Evolutionary conservation across 2,113 vertebrate species (phyloP).

Genomic region (Todiramphus saurophagus): DNA sequence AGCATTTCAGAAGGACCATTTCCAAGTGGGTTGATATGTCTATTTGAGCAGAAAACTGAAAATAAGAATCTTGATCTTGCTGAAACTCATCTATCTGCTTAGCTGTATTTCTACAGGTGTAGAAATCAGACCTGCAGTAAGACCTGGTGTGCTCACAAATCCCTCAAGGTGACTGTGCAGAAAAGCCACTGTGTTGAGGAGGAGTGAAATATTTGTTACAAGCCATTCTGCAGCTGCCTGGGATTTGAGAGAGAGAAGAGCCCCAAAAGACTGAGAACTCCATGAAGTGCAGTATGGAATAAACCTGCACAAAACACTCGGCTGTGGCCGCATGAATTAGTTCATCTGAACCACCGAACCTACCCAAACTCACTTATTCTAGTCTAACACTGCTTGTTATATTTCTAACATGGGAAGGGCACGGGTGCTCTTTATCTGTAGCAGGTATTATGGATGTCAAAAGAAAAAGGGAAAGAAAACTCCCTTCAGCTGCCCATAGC

Average conservation of each 20-base stretch:
- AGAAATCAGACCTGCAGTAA: neutral
- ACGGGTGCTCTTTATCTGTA: neutral
- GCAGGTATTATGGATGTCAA: neutral
- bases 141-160: neutral
- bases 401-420: neutral
- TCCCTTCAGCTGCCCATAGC: neutral
- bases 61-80: neutral
- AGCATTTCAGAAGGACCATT: neutral
- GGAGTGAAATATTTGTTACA: neutral
- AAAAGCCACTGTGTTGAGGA: neutral
- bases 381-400: neutral
- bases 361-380: neutral
- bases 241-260: neutral
- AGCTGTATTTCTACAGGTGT: neutral
- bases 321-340: neutral
- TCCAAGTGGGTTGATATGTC: rapidly evolving
- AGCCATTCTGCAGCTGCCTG: neutral
- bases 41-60: neutral
- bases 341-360: neutral
- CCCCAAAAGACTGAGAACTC: neutral
- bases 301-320: neutral
- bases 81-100: neutral
- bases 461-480: neutral
- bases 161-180: neutral
- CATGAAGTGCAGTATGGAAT: neutral